Conservation (phyloP, 2,797 vertebrate genomes). For the Podarcis siculus region DNA sequence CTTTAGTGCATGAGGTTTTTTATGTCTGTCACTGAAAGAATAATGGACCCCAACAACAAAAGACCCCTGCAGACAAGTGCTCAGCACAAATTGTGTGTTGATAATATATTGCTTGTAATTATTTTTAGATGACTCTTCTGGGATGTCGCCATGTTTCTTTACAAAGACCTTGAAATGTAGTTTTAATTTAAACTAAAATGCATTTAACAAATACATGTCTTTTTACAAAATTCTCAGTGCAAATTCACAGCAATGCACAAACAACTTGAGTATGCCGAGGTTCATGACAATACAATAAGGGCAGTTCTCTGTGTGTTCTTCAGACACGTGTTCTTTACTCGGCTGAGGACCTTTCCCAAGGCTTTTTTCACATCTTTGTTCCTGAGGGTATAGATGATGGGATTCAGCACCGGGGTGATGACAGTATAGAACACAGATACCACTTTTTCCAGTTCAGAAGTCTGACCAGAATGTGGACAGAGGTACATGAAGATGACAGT, state of each 20-base stretch:
- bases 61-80: not conserved
- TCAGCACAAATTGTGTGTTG: not conserved
- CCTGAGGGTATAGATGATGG: constrained; percentile 51
- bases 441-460: constrained; percentile 14
- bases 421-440: constrained; percentile 24
- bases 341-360: not conserved
- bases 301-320: not conserved
- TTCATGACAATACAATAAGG: not conserved
- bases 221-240: not conserved
- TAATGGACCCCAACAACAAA: not conserved
- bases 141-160: not conserved
- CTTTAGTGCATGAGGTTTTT: not conserved
- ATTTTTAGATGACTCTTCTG: not conserved
- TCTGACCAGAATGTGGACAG: constrained; percentile 21
- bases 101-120: not conserved
- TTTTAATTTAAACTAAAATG: not conserved
- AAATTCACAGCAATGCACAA: not conserved
- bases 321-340: not conserved
- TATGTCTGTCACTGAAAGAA: not conserved
- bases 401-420: constrained; percentile 54
- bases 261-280: not conserved
- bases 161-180: not conserved
- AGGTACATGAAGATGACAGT: constrained; percentile 27
- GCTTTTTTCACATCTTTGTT: constrained; percentile 47
- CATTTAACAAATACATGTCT: not conserved